A percentile compares a stretch with the other conserved stretches of the same genome.
Conservation (phyloP, 2,888 invertebrate genomes). For the Cylloceria caligata region DNA sequence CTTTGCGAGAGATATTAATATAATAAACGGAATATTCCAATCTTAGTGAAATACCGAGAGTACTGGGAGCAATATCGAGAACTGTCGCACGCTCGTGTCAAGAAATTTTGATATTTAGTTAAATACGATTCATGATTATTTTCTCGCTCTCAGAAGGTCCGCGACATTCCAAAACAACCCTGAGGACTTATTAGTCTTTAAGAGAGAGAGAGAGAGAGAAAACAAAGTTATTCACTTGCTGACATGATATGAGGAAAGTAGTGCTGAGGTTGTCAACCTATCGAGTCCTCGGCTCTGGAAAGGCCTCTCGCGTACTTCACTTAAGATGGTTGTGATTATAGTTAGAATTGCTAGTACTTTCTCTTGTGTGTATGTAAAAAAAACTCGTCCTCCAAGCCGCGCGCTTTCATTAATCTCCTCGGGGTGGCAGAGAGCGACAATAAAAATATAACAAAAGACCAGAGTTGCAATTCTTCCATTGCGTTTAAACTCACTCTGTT, state of each 20-base stretch:
- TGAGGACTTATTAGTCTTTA: conserved; percentile 27
- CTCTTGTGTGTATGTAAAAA: conserved; percentile 50
- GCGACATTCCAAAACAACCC: conserved; percentile 39
- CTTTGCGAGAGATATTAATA: neutral
- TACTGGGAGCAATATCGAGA: conserved; percentile 18
- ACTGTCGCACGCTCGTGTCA: neutral
- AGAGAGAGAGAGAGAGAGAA: conserved; percentile 24
- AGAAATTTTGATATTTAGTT: neutral
- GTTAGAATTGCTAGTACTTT: conserved; percentile 64
- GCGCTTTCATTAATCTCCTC: conserved; percentile 20
- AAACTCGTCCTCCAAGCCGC: conserved; percentile 38
- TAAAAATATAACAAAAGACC: no score
- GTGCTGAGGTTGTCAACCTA: conserved; percentile 17
- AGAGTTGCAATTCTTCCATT: neutral
- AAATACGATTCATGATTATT: conserved; percentile 8
- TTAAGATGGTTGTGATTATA: conserved; percentile 71
- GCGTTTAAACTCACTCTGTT: neutral
- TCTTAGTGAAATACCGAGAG: conserved; percentile 39
- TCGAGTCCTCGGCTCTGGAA: conserved; percentile 17
- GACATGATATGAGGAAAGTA: neutral
- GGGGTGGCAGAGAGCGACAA: no score
- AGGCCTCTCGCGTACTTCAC: conserved; percentile 62
- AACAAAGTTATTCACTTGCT: neutral
- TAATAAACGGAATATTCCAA: conserved; percentile 29
- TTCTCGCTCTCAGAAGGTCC: conserved; percentile 9